These are phyloP conservation scores for Cheilinus undulatus DNA, from an alignment of 2,113 vertebrate genomes.

Conservation along the genomic window DNA sequence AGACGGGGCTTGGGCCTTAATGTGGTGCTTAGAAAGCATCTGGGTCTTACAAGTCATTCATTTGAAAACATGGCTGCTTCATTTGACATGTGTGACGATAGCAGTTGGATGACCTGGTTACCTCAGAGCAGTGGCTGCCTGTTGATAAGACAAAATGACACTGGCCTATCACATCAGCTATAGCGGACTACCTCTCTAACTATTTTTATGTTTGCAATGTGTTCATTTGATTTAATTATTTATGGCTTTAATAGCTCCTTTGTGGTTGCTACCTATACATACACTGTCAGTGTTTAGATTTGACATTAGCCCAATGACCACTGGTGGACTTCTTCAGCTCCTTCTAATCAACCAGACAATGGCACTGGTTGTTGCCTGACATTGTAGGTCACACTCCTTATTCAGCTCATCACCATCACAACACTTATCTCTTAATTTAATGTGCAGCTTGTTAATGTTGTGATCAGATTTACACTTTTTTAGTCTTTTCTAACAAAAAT, in stretches of 20 bases:
- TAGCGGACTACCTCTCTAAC: not conserved
- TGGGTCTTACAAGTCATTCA: constrained; percentile 29
- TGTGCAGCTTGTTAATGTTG: too few species aligned
- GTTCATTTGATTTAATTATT: not conserved
- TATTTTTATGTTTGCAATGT: not conserved
- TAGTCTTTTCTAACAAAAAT: too few species aligned
- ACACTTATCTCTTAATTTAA: too few species aligned
- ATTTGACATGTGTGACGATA: constrained; percentile 26
- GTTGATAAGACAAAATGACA: not conserved
- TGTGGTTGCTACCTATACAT: too few species aligned
- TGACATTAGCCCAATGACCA: not conserved
- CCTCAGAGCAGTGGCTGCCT: not conserved
- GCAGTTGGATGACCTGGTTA: constrained; percentile 28
- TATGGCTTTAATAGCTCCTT: too few species aligned
- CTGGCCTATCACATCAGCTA: not conserved
- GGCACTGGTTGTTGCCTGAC: too few species aligned
- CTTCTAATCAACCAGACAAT: too few species aligned
- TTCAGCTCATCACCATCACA: too few species aligned
- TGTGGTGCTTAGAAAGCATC: constrained; percentile 53
- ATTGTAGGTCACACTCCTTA: too few species aligned
- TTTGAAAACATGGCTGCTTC: constrained; percentile 42
- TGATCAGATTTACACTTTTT: too few species aligned
- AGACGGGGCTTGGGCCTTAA: constrained; percentile 44
- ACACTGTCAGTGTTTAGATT: not conserved
- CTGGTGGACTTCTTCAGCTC: too few species aligned